phyloP scores from a whole-genome alignment of 2,797 vertebrate genomes.

The Periparus ater region DNA sequence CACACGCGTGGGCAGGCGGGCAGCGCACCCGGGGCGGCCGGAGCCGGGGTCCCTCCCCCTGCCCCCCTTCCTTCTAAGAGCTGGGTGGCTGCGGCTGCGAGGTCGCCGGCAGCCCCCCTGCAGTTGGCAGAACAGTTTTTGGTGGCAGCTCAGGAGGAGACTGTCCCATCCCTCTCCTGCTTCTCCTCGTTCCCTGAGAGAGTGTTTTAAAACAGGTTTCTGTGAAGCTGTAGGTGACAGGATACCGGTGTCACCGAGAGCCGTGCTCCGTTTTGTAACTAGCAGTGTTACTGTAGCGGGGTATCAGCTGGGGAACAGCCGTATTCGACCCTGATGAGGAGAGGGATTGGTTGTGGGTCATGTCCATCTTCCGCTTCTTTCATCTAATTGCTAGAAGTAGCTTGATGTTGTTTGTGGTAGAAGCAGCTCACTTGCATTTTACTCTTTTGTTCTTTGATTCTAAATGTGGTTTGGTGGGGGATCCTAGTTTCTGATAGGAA shows the following conservation, averaged over 20 bases:
- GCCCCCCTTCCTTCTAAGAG: background rate
- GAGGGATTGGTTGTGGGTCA: background rate
- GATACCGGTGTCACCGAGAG: background rate
- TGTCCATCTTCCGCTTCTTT: background rate
- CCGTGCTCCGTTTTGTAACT: background rate
- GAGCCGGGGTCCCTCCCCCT: background rate
- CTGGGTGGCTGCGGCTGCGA: background rate
- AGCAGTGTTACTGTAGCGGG: background rate
- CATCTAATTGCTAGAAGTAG: background rate
- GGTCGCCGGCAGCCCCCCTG: background rate
- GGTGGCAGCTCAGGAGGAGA: background rate
- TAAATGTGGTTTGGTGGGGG: background rate
- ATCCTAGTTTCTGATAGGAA: background rate
- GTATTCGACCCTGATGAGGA: background rate
- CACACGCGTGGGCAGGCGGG: background rate
- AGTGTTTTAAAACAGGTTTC: background rate
- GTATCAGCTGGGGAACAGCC: background rate
- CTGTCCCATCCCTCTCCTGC: constrained; percentile 23
- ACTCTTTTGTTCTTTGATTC: background rate
- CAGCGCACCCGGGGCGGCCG: background rate
- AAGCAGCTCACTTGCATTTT: background rate
- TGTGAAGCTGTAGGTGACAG: background rate
- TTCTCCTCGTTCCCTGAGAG: background rate
- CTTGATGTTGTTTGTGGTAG: background rate
- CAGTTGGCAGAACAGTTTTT: background rate